A percentile compares a stretch with the other conserved stretches of the same genome.
Evolutionary conservation across 2,888 invertebrate genomes (phyloP).

Genomic region (Pterobdella sp.): DNA sequence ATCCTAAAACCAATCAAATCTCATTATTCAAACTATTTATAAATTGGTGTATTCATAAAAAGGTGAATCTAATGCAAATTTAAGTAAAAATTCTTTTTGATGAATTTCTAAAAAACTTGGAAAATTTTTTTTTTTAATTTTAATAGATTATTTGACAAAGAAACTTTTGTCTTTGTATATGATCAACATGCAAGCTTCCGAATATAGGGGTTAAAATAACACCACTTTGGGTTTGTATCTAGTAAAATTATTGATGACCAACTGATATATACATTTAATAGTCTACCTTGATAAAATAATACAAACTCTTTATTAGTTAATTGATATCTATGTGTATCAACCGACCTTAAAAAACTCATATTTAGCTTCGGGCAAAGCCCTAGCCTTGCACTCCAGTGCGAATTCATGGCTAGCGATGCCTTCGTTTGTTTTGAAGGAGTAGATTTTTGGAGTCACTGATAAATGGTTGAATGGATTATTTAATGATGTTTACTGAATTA

Average conservation of each 20-base stretch:
- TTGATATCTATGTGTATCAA: not conserved
- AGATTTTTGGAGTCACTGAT: slow-evolving; percentile 36
- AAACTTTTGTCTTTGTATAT: too few relatives aligned
- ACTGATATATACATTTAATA: too few relatives aligned
- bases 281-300: too few relatives aligned
- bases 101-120: not conserved
- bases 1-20: slow-evolving; percentile 13
- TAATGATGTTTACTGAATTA: not conserved
- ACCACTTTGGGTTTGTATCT: too few relatives aligned
- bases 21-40: not conserved
- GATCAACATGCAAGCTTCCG: too few relatives aligned
- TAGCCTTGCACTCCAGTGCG: slow-evolving; percentile 34
- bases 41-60: not conserved
- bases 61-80: not conserved
- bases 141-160: too few relatives aligned
- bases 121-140: not conserved
- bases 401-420: slow-evolving; percentile 37
- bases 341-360: slow-evolving; percentile 35
- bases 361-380: slow-evolving; percentile 36
- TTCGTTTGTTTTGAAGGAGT: slow-evolving; percentile 9
- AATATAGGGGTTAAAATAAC: too few relatives aligned
- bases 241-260: too few relatives aligned
- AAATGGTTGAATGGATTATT: not conserved
- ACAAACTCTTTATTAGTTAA: too few relatives aligned
- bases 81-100: not conserved